Conservation (phyloP, 2,113 vertebrate species). For the Cyanocitta stelleri region DNA sequence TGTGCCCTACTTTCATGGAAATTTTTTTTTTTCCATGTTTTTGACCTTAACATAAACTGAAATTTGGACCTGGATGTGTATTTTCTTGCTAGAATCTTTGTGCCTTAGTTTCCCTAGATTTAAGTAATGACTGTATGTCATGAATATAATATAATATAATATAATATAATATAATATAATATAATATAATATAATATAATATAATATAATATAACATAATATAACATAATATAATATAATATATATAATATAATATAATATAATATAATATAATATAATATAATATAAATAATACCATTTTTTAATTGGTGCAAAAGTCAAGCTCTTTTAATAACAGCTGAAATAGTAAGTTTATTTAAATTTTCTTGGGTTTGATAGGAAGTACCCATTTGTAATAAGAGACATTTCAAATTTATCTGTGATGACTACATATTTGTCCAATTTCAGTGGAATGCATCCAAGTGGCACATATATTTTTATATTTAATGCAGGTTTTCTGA, state of each 20-base stretch:
- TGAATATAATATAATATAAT: no score
- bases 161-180: no score
- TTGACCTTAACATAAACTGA: background rate
- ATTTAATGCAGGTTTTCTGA: conserved; percentile 2
- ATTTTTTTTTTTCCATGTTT: background rate
- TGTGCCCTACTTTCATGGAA: background rate
- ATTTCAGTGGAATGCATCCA: background rate
- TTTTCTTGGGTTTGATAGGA: background rate
- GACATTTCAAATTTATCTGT: background rate
- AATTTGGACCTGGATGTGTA: background rate
- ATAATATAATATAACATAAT: no score
- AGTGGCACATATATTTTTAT: background rate
- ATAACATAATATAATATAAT: no score
- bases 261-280: no score
- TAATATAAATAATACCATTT: background rate
- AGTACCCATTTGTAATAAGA: background rate
- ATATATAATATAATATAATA: no score
- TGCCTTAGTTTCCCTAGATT: background rate
- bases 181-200: no score
- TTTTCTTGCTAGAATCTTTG: background rate
- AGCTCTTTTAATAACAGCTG: background rate
- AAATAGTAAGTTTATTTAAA: background rate
- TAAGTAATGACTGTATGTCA: background rate
- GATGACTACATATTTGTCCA: background rate
- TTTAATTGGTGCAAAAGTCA: background rate